Percentiles rank a stretch among this genome's conserved stretches.
These are phyloP conservation scores for Phalacrocorax aristotelis DNA, from an alignment of 2,113 vertebrate genomes.

Conservation along the genomic window DNA sequence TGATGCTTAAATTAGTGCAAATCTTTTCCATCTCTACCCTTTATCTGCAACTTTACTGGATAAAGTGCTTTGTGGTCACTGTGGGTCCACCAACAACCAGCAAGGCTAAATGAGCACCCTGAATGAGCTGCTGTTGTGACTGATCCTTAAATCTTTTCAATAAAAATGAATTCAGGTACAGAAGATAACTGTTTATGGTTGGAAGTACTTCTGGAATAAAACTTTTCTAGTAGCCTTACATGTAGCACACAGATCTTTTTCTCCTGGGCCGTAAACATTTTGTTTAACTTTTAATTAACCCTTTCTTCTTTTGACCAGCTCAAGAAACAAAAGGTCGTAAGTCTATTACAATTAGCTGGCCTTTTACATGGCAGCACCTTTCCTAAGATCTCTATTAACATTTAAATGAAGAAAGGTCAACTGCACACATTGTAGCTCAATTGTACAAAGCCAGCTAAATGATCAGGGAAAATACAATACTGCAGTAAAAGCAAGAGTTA, in stretches of 20 bases:
- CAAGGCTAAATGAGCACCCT: background rate
- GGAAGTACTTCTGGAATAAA: background rate
- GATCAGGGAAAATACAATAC: background rate
- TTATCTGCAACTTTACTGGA: background rate
- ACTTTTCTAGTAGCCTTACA: background rate
- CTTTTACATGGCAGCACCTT: conserved; percentile 11
- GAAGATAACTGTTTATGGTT: background rate
- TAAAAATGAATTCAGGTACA: background rate
- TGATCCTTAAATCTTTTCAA: background rate
- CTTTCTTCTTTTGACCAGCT: conserved; percentile 40
- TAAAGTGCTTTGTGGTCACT: background rate
- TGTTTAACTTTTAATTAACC: conserved; percentile 52
- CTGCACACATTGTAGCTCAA: background rate
- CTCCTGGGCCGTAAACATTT: background rate
- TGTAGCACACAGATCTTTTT: background rate
- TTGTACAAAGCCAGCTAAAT: background rate
- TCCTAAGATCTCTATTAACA: conserved; percentile 56
- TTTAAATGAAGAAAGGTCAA: conserved; percentile 61
- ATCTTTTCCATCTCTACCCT: background rate
- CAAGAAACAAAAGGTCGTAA: conserved; percentile 40
- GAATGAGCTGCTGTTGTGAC: background rate
- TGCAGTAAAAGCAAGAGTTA: background rate
- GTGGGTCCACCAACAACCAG: fast-evolving
- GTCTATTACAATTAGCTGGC: conserved; percentile 20
- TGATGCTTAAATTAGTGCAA: background rate